Conservation (phyloP, 1,140 invertebrate genomes). For the Phymastichus coffea region DNA sequence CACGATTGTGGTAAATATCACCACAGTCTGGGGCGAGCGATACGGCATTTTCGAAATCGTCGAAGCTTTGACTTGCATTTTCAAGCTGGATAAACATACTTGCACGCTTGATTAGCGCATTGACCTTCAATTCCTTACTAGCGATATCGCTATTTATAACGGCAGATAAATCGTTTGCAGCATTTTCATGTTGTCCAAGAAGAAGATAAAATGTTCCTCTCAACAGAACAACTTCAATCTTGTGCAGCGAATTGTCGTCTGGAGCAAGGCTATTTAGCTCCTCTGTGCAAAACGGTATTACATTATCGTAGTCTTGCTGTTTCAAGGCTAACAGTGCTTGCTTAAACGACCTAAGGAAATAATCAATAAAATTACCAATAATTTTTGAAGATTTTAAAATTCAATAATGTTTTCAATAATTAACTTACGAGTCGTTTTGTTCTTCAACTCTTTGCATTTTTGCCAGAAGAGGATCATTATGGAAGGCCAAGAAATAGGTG, state of each 20-base stretch:
- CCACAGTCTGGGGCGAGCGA: constrained; percentile 75
- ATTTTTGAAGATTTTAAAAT: constrained; percentile 14
- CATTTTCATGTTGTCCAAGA: constrained; percentile 69
- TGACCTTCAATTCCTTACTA: constrained; percentile 68
- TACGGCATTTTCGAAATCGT: constrained; percentile 76
- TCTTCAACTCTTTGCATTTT: constrained; percentile 37
- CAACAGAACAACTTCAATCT: constrained; percentile 71
- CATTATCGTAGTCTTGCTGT: constrained; percentile 72
- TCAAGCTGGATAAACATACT: constrained; percentile 80
- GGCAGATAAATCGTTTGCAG: constrained; percentile 69
- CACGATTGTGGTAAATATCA: constrained; percentile 81
- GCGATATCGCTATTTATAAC: constrained; percentile 64
- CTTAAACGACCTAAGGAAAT: constrained; percentile 20
- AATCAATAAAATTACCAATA: neutral
- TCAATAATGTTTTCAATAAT: constrained; percentile 8
- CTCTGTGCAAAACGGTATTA: constrained; percentile 77
- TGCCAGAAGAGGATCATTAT: constrained; percentile 72
- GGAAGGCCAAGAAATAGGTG: constrained; percentile 83
- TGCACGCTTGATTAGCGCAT: constrained; percentile 89
- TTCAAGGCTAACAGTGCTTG: constrained; percentile 58
- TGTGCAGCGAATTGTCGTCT: constrained; percentile 51
- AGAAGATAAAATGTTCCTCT: constrained; percentile 82
- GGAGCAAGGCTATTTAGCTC: constrained; percentile 69
- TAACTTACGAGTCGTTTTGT: constrained; percentile 38
- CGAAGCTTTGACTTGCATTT: constrained; percentile 69